Evolutionary conservation across 2,888 invertebrate genomes (phyloP), one percentile per base, ranked within the genome.

Genomic region (Heliconius aoede): DNA sequence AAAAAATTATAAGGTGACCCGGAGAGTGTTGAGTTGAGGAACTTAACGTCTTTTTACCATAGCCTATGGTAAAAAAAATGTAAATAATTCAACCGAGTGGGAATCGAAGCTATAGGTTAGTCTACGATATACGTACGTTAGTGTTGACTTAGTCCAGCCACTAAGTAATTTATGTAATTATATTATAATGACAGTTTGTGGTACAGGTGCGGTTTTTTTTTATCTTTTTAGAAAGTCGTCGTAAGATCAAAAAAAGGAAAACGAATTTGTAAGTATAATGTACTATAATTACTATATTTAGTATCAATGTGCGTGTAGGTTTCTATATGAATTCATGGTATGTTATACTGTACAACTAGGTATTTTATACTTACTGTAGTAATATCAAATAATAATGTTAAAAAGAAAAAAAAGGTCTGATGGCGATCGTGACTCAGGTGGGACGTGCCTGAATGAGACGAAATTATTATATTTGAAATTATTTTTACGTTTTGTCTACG

Each of bases 201-300:
- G 3, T 55, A 21, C 7, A 18, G 46, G 46, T 46, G 46, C 0
- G 18, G n/a, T n/a, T n/a, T 32, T n/a, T 64, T 30, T 30, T 28
- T 4, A 24, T 24, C 5, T 15, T 65, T 65, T 36, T 65, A 65
- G 65, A 40, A 65, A 40, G 65, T 65, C 13, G 15, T 24, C 64
- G 32, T 15, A 18, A 65, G 36, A 65, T 40, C 15, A 40, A 40
- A 15, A 32, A 65, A 65, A 60, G 24, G 36, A 24, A 36, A 65
- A 36, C 15, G 36, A 36, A 65, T 36, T 65, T 65, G 13, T 65
- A 30, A 32, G 65, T 65, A 26, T 40, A 65, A 24, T 40, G 7
- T 65, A 15, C 24, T 36, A 36, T 40, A 65, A 65, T 65, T 36
- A 24, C 36, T 24, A 36, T 65, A 64, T n/a, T 32, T 64, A 32